Evolutionary conservation across 2,888 invertebrate genomes (phyloP).

Genomic region (Coleophora flavipennella): DNA sequence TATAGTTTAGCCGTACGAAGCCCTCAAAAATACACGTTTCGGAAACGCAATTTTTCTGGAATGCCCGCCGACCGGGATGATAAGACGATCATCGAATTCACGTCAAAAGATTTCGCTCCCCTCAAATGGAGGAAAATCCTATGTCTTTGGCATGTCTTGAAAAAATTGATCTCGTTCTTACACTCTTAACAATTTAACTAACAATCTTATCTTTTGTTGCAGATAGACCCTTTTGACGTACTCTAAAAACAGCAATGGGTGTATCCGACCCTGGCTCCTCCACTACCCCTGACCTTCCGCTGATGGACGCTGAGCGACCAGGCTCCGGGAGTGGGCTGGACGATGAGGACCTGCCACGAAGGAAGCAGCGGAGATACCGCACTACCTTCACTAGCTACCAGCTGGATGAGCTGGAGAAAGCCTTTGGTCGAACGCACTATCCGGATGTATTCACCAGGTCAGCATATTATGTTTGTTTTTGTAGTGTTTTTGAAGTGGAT

Average conservation of each 20-base stretch:
- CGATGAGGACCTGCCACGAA: conserved; percentile 86
- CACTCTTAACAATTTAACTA: too few species aligned
- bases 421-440: conserved; percentile 97
- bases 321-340: conserved; percentile 58
- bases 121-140: too few species aligned
- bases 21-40: too few species aligned
- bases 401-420: conserved; percentile 96
- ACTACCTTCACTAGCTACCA: conserved; percentile 96
- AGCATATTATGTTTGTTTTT: conserved; percentile 22
- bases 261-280: conserved; percentile 57
- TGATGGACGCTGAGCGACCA: conserved; percentile 46
- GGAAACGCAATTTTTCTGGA: too few species aligned
- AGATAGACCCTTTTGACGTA: background rate
- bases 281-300: conserved; percentile 44
- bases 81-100: too few species aligned
- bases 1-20: too few species aligned
- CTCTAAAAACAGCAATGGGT: conserved; percentile 37
- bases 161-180: too few species aligned
- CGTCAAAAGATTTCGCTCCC: too few species aligned
- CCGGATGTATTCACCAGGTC: conserved; percentile 98
- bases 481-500: too few species aligned
- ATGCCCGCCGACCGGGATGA: too few species aligned
- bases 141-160: too few species aligned
- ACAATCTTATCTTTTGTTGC: background rate
- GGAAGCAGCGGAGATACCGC: conserved; percentile 92